Evolutionary conservation across 2,113 vertebrate genomes (phyloP), one percentile per base, ranked within the genome.

Genomic region (Antigone vipio): DNA sequence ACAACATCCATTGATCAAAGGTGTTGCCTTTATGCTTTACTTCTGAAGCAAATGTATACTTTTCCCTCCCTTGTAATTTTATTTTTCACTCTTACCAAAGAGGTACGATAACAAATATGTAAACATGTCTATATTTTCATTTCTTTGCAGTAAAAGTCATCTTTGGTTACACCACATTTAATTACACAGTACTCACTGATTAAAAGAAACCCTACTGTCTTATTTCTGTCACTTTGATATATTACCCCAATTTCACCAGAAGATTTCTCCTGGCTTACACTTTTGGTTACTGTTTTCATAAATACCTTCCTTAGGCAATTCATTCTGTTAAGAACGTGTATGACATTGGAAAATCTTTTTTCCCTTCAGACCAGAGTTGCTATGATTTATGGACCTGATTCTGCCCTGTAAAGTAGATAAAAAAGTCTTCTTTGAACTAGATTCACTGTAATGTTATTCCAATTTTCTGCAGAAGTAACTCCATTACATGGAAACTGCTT

Each of bases 141-240:
- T 89, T 92, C 42, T 83, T 92, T 71, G 15, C 40, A 79, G 53
- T 68, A 76, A 71, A 95, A 63, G 3, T 58, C 27, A 6, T 76
- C 24, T 94, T 88, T 80, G 38, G 42, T 85, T 88, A 49, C 17
- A 88, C 27, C 18, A 74, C 32, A 77, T 94, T 94, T 93, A 95
- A 94, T 96, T 97, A 95, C 60, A 78, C 18, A 56, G 52, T 89
- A 52, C 20, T 72, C 27, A 9, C 56, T 89, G 84, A 95, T 95
- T 95, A 95, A 95, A 95, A 92, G 76, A 91, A 97, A 91, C 47
- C 34, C 49, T 58, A 78, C 84, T 89, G 73, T 95, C 93, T 96
- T 92, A 80, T 86, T 95, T 96, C 92, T 93, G 96, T 92, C 89
- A 83, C 42, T 97, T 95, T 95, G 96, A 95, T 96, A 38, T 85